phyloP scores from a whole-genome alignment of 2,888 invertebrate genomes.

The Mythimna loreyi region DNA sequence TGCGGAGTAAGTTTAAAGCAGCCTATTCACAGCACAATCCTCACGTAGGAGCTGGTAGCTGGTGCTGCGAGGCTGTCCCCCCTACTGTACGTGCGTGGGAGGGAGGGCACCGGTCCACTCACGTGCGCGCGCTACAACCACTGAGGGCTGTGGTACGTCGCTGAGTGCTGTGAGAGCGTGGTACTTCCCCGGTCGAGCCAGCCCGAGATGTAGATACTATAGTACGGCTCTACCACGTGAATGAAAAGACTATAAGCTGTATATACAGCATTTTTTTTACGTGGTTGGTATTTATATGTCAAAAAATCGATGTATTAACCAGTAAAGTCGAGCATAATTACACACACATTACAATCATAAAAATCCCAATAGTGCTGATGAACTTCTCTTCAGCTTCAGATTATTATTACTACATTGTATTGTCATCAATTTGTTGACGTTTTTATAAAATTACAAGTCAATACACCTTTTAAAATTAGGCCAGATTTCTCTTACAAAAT shows the following conservation, averaged over 20 bases:
- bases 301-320: neutral
- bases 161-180: conserved; percentile 41
- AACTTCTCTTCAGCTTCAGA: neutral
- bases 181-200: conserved; percentile 56
- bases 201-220: conserved; percentile 19
- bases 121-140: conserved; percentile 7
- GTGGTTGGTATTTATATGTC: neutral
- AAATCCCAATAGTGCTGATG: neutral
- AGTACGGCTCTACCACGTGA: conserved; percentile 46
- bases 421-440: neutral
- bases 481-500: conserved; percentile 2
- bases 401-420: neutral
- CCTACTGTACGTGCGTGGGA: neutral
- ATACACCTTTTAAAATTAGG: neutral
- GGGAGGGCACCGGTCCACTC: conserved; percentile 50
- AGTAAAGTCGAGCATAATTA: neutral
- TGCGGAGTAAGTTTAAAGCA: conserved; percentile 1
- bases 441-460: neutral
- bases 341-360: neutral
- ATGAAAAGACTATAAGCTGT: neutral
- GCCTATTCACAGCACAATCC: conserved; percentile 11
- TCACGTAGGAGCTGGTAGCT: neutral
- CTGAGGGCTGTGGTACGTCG: neutral
- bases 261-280: neutral
- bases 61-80: neutral